Evolutionary conservation across 2,113 vertebrate species (phyloP).

Genomic region (Halcyon senegalensis): DNA sequence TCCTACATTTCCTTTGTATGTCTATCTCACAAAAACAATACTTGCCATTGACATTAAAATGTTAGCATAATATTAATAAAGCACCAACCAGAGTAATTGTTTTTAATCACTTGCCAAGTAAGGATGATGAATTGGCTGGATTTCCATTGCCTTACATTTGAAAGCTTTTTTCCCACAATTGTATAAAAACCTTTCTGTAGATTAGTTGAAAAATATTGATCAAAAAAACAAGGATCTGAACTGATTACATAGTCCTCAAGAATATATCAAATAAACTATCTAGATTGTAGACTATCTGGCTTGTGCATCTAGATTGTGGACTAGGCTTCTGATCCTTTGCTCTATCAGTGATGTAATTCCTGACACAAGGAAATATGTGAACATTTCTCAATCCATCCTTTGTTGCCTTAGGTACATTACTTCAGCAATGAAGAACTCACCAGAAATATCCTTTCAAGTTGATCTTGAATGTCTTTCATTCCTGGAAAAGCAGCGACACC

Average conservation of each 20-base stretch:
- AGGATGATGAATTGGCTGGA: not conserved
- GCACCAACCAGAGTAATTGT: not conserved
- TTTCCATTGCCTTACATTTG: not conserved
- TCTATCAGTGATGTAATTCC: not conserved
- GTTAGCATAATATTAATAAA: not conserved
- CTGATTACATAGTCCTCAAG: not conserved
- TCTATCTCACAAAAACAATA: not conserved
- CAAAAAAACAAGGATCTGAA: not conserved
- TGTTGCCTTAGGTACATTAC: not conserved
- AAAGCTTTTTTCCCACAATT: not conserved
- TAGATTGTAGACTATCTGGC: too few relatives aligned
- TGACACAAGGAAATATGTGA: not conserved
- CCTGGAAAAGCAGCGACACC: conserved; percentile 97
- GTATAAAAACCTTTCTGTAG: not conserved
- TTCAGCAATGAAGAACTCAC: conserved; percentile 77
- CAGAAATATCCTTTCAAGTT: conserved; percentile 98
- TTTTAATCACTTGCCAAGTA: not conserved
- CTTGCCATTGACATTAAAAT: not conserved
- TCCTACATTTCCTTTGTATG: not conserved
- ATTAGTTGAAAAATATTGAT: not conserved
- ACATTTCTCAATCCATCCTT: not conserved
- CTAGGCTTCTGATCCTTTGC: not conserved
- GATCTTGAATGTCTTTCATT: conserved; percentile 99
- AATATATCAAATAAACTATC: not conserved
- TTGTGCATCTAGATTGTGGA: not conserved